A percentile compares a stretch with the other conserved stretches of the same genome.
These are phyloP conservation scores for Anisognathus igniventris DNA, from an alignment of 2,797 vertebrate genomes.

Conservation along the genomic window DNA sequence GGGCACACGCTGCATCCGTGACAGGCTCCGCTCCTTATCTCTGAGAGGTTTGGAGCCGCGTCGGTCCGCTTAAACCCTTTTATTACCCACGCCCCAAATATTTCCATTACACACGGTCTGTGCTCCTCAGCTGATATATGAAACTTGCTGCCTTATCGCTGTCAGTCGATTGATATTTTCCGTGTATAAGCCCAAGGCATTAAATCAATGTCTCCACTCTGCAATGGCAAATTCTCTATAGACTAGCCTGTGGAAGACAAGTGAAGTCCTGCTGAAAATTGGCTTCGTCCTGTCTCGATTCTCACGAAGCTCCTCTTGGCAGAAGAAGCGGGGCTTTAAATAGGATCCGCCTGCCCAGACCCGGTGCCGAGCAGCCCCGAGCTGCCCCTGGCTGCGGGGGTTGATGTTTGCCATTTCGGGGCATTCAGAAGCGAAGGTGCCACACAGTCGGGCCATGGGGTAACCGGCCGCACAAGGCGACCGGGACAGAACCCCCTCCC, in stretches of 20 bases:
- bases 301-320: neutral
- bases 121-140: conserved; percentile 13
- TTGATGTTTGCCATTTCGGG: neutral
- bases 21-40: conserved; percentile 50
- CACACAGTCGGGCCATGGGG: neutral
- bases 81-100: conserved; percentile 30
- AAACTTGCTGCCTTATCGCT: conserved; percentile 24
- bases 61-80: neutral
- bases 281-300: neutral
- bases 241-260: neutral
- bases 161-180: conserved; percentile 41
- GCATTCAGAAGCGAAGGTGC: neutral
- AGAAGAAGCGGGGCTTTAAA: neutral
- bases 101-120: conserved; percentile 32
- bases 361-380: neutral
- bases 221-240: neutral
- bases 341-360: neutral
- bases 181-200: neutral
- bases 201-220: conserved; percentile 23
- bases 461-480: neutral
- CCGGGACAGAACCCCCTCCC: neutral
- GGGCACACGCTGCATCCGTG: neutral
- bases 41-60: neutral
- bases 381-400: neutral
- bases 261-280: neutral